A percentile compares a stretch with the other conserved stretches of the same genome.
phyloP scores from a whole-genome alignment of 2,888 invertebrate genomes.

The Parapristionchus giblindavisi region DNA sequence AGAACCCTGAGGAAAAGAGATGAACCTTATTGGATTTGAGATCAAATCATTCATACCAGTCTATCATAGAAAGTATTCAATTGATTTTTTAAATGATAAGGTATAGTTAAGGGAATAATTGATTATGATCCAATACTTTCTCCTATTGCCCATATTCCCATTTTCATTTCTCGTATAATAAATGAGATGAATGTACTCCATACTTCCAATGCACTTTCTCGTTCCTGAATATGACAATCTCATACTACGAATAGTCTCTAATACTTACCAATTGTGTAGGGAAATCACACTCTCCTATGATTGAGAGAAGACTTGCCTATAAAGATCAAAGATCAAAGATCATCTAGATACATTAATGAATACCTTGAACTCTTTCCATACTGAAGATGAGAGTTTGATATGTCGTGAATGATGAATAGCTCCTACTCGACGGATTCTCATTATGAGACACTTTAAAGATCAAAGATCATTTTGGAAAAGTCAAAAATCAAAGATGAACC shows the following conservation, averaged over 20 bases:
- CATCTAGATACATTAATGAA: constrained; percentile 15
- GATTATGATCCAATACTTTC: background rate
- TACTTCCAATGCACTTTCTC: constrained; percentile 56
- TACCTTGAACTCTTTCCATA: constrained; percentile 64
- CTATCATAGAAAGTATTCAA: too few species aligned
- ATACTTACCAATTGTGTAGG: constrained; percentile 44
- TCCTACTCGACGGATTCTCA: constrained; percentile 58
- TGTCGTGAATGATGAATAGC: constrained; percentile 61
- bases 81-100: too few species aligned
- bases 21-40: background rate
- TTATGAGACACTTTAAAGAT: constrained; percentile 50
- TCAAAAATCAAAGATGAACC: constrained; percentile 42
- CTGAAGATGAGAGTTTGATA: constrained; percentile 56
- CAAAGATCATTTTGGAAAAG: background rate
- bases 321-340: background rate
- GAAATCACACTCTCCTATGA: constrained; percentile 47
- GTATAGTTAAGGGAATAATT: too few species aligned
- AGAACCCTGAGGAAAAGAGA: background rate
- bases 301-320: constrained; percentile 30
- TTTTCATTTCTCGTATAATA: constrained; percentile 67
- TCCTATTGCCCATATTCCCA: constrained; percentile 55
- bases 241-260: background rate
- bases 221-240: constrained; percentile 52
- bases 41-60: background rate
- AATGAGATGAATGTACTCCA: constrained; percentile 67